Percentiles rank a stretch among this genome's conserved stretches.
Evolutionary conservation across 2,888 invertebrate species (phyloP).

Genomic region (Phyllotreta cruciferae): DNA sequence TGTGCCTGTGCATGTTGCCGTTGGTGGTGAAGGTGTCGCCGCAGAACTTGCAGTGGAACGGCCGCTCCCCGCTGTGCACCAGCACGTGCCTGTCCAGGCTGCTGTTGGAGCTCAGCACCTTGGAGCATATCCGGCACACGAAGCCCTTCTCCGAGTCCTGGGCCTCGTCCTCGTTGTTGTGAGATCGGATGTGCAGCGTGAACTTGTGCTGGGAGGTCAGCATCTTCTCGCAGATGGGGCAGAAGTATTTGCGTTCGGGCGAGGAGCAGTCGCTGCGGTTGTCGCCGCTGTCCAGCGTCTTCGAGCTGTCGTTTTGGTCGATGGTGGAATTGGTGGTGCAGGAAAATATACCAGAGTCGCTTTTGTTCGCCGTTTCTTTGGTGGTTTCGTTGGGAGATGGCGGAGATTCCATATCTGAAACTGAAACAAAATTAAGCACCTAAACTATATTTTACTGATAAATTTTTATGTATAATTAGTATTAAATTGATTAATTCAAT

Average conservation of each 20-base stretch:
- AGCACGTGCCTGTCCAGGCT: conserved; percentile 81
- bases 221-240: conserved; percentile 71
- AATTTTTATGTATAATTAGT: neutral
- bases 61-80: conserved; percentile 81
- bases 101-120: conserved; percentile 78
- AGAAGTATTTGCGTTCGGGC: conserved; percentile 62
- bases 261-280: conserved; percentile 66
- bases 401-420: conserved; percentile 55
- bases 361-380: conserved; percentile 47
- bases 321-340: conserved; percentile 50
- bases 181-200: conserved; percentile 73
- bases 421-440: conserved; percentile 52
- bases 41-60: conserved; percentile 80
- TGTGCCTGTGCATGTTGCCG: conserved; percentile 85
- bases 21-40: conserved; percentile 84
- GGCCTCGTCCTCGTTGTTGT: conserved; percentile 65
- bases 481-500: neutral
- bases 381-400: conserved; percentile 46
- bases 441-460: conserved; percentile 8
- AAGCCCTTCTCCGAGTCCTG: conserved; percentile 61
- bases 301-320: conserved; percentile 42
- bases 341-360: conserved; percentile 59
- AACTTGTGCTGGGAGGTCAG: conserved; percentile 71
- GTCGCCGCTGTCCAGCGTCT: conserved; percentile 64
- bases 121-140: conserved; percentile 71